Conservation (phyloP, 2,113 vertebrate species). For the Apistogramma diplotaenia region DNA sequence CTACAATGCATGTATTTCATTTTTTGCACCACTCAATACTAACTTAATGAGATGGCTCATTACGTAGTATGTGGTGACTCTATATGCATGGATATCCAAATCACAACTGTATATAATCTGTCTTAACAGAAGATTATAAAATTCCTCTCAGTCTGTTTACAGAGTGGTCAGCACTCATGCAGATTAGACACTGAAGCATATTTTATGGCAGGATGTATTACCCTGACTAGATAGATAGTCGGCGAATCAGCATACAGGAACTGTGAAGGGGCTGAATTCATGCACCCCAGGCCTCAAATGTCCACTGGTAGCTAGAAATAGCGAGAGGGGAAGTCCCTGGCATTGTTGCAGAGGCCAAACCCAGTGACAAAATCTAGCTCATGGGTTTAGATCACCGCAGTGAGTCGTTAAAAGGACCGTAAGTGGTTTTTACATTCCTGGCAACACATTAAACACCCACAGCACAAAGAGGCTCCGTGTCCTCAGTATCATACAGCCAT, state of each 20-base stretch:
- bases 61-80: not conserved
- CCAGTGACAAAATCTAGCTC: conserved; percentile 9
- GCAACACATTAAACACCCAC: not conserved
- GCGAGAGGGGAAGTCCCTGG: conserved; percentile 70
- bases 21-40: conserved; percentile 22
- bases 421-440: not conserved
- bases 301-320: conserved; percentile 68
- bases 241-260: conserved; percentile 6
- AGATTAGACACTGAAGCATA: conserved; percentile 31
- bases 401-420: not conserved
- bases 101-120: conserved; percentile 24
- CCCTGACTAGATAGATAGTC: not conserved
- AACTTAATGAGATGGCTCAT: conserved; percentile 32
- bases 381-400: conserved; percentile 11
- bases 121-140: conserved; percentile 18
- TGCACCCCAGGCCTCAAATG: conserved; percentile 42
- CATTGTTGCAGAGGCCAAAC: conserved; percentile 51
- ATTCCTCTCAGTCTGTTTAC: conserved; percentile 24
- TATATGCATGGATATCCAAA: conserved; percentile 2
- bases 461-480: not conserved
- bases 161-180: not conserved
- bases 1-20: not conserved
- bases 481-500: not conserved
- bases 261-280: conserved; percentile 36
- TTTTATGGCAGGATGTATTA: conserved; percentile 3